Conservation (phyloP, 64 coral and sea anemone species). For the Montipora capricornis region DNA sequence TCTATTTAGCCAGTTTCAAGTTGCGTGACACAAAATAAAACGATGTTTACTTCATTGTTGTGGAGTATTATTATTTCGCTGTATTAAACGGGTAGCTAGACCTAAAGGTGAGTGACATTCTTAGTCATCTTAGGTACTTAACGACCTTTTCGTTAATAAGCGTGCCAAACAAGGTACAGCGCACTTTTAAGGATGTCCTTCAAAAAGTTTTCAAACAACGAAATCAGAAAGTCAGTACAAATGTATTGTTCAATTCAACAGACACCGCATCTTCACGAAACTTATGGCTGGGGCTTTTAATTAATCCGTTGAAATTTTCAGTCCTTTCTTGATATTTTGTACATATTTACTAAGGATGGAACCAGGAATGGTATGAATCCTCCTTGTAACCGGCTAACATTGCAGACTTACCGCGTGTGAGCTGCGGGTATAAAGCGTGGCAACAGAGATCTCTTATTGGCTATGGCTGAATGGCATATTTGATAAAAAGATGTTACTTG, state of each 20-base stretch:
- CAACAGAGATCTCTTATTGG: slow-evolving; percentile 27
- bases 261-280: slow-evolving; percentile 13
- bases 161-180: slow-evolving; percentile 3
- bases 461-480: not conserved
- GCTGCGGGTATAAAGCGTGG: not conserved
- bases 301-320: slow-evolving; percentile 21
- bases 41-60: slow-evolving; percentile 13
- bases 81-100: not conserved
- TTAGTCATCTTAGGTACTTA: not conserved
- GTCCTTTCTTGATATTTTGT: slow-evolving; percentile 6
- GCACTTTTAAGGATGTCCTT: slow-evolving; percentile 19
- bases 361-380: slow-evolving; percentile 17
- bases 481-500: slow-evolving; percentile 29
- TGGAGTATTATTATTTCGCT: slow-evolving; percentile 21
- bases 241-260: slow-evolving; percentile 7
- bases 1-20: slow-evolving; percentile 18
- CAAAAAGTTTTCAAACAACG: slow-evolving; percentile 14
- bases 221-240: not conserved
- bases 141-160: not conserved
- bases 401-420: not conserved
- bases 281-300: slow-evolving; percentile 12
- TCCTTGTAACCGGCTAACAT: slow-evolving; percentile 1
- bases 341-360: slow-evolving; percentile 22
- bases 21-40: slow-evolving; percentile 30
- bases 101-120: slow-evolving; percentile 14